A percentile compares a stretch with the other conserved stretches of the same genome.
These are phyloP conservation scores for Scaptomyza caliginosa DNA, from an alignment of 2,888 invertebrate genomes.

Conservation along the genomic window DNA sequence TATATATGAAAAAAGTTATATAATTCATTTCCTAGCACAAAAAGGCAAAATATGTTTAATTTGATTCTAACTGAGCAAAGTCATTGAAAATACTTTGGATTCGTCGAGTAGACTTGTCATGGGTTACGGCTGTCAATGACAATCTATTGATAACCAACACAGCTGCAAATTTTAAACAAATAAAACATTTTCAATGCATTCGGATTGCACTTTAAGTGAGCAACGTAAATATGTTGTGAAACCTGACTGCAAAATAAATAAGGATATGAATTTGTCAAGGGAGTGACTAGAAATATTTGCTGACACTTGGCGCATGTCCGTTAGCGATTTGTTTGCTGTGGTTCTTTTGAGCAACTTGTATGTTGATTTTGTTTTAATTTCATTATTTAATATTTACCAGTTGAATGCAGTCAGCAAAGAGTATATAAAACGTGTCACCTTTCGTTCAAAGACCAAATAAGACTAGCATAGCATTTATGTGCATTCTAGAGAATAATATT, in stretches of 20 bases:
- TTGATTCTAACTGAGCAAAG: neutral
- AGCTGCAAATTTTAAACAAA: conserved; percentile 12
- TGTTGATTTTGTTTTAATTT: neutral
- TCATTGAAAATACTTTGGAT: neutral
- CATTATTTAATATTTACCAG: conserved; percentile 17
- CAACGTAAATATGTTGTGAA: conserved; percentile 20
- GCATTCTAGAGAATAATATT: conserved; percentile 23
- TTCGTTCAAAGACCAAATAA: conserved; percentile 20
- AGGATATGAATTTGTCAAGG: conserved; percentile 6
- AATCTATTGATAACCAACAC: conserved; percentile 1
- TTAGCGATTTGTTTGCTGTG: neutral
- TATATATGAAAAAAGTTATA: neutral
- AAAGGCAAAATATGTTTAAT: no score
- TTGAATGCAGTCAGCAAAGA: neutral
- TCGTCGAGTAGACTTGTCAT: neutral
- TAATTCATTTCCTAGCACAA: neutral
- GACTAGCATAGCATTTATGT: conserved; percentile 11
- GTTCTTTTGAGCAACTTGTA: neutral
- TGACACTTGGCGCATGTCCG: neutral
- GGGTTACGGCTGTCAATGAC: neutral
- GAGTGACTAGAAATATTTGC: neutral
- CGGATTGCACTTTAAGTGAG: conserved; percentile 17
- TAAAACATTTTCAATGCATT: conserved; percentile 12
- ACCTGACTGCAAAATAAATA: conserved; percentile 3
- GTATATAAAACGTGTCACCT: conserved; percentile 1